Percentiles rank a stretch among this genome's conserved stretches.
phyloP scores from a whole-genome alignment of 1,140 invertebrate genomes.

The Listronotus oregonensis region DNA sequence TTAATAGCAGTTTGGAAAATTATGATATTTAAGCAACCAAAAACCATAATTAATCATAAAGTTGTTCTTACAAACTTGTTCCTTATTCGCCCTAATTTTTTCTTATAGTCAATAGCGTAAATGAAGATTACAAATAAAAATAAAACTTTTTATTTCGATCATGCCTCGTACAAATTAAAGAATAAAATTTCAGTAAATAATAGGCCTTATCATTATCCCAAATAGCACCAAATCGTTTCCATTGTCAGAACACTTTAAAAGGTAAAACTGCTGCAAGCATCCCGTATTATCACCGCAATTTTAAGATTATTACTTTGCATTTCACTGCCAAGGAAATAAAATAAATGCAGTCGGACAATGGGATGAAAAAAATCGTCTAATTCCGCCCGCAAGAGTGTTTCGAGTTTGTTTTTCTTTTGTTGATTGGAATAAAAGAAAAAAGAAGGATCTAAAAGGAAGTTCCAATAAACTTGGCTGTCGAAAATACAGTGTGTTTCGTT shows the following conservation, averaged over 20 bases:
- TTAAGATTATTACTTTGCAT: too few relatives aligned
- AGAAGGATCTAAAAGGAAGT: background rate
- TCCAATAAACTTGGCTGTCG: too few relatives aligned
- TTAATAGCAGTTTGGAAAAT: too few relatives aligned
- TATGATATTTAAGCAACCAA: too few relatives aligned
- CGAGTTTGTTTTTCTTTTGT: slow-evolving; percentile 16
- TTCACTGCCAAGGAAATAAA: background rate
- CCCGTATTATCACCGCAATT: background rate
- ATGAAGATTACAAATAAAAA: background rate
- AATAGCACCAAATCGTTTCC: slow-evolving; percentile 6
- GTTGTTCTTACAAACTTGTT: too few relatives aligned
- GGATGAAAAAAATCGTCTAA: slow-evolving; percentile 1
- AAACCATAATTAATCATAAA: too few relatives aligned
- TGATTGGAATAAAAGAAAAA: background rate
- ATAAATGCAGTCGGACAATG: slow-evolving; percentile 2
- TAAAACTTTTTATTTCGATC: slow-evolving; percentile 3
- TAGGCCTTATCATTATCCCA: slow-evolving; percentile 9
- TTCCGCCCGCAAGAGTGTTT: slow-evolving; percentile 4
- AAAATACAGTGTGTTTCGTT: too few relatives aligned
- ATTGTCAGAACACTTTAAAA: slow-evolving; percentile 12
- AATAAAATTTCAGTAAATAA: background rate
- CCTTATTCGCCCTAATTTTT: too few relatives aligned
- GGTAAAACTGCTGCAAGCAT: slow-evolving; percentile 5
- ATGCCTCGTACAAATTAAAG: background rate
- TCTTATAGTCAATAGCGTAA: too few relatives aligned